Percentiles rank a stretch among this genome's conserved stretches.
Conservation (phyloP, 2,888 invertebrate species). For the Gandaritis pyraliata region DNA sequence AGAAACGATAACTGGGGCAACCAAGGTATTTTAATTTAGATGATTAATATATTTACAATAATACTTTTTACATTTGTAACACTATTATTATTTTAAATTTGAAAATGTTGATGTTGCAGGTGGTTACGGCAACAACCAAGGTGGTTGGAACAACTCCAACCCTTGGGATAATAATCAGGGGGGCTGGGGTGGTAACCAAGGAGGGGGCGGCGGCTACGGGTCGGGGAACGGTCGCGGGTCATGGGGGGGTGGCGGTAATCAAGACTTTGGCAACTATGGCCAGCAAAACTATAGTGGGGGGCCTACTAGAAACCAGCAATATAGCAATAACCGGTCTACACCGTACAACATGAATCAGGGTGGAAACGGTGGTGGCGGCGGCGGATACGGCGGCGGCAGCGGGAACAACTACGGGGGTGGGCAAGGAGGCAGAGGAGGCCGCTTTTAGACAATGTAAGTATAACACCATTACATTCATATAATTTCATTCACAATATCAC, state of each 20-base stretch:
- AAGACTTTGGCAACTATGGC: constrained; percentile 91
- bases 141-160: constrained; percentile 82
- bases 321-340: constrained; percentile 87
- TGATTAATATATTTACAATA: constrained; percentile 8
- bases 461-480: constrained; percentile 34
- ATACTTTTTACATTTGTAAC: constrained; percentile 9
- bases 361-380: constrained; percentile 77
- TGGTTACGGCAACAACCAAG: constrained; percentile 83
- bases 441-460: constrained; percentile 71
- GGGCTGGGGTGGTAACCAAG: constrained; percentile 72
- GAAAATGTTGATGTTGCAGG: constrained; percentile 56
- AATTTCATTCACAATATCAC: constrained; percentile 46
- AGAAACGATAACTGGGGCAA: constrained; percentile 72
- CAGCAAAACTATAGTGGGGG: constrained; percentile 95
- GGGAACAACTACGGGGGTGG: constrained; percentile 74
- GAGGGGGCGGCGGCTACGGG: constrained; percentile 68
- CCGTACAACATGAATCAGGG: constrained; percentile 89
- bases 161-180: constrained; percentile 84
- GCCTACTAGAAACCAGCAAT: constrained; percentile 91
- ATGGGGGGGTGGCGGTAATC: constrained; percentile 83
- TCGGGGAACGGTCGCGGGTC: constrained; percentile 81
- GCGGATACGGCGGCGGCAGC: constrained; percentile 67
- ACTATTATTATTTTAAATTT: constrained; percentile 32
- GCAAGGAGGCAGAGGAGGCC: constrained; percentile 70
- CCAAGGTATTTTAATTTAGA: constrained; percentile 44